Conservation (phyloP, 2,888 invertebrate species). For the Drosophila mayaguana region DNA sequence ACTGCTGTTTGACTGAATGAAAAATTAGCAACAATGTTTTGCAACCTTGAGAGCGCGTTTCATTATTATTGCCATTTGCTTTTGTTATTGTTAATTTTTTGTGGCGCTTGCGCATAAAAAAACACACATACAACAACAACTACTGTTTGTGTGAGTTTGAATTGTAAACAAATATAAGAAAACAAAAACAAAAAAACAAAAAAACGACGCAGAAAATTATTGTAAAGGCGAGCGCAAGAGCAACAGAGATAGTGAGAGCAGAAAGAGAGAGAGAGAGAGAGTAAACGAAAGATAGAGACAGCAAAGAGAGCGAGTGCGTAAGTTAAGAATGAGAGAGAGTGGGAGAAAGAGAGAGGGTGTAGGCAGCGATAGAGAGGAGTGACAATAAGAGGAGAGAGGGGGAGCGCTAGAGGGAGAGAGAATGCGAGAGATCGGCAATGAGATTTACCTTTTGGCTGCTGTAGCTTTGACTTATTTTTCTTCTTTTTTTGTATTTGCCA, state of each 20-base stretch:
- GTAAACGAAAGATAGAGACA: neutral
- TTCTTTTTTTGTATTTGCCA: slow-evolving; percentile 19
- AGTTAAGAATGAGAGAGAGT: neutral
- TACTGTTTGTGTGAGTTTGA: slow-evolving; percentile 9
- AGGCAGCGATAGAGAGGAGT: neutral
- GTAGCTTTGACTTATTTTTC: slow-evolving; percentile 4
- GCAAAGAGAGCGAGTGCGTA: neutral
- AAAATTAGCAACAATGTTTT: slow-evolving; percentile 43
- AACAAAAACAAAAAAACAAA: slow-evolving; percentile 38
- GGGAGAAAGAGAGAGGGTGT: neutral
- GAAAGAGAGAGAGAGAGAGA: neutral
- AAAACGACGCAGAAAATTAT: slow-evolving; percentile 30
- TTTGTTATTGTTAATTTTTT: slow-evolving; percentile 51
- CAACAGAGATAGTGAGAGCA: neutral
- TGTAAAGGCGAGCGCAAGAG: slow-evolving; percentile 9
- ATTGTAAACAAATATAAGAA: slow-evolving; percentile 49
- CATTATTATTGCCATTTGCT: slow-evolving; percentile 48
- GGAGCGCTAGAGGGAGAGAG: neutral
- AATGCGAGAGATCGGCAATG: neutral
- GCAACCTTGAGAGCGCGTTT: slow-evolving; percentile 48
- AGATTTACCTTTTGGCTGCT: slow-evolving; percentile 16
- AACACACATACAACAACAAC: slow-evolving; percentile 5
- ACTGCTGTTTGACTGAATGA: slow-evolving; percentile 31
- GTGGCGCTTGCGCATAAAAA: slow-evolving; percentile 50
- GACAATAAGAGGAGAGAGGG: neutral